These are phyloP conservation scores for Butastur rufipennis DNA, from an alignment of 2,113 vertebrate genomes.

Conservation along the genomic window DNA sequence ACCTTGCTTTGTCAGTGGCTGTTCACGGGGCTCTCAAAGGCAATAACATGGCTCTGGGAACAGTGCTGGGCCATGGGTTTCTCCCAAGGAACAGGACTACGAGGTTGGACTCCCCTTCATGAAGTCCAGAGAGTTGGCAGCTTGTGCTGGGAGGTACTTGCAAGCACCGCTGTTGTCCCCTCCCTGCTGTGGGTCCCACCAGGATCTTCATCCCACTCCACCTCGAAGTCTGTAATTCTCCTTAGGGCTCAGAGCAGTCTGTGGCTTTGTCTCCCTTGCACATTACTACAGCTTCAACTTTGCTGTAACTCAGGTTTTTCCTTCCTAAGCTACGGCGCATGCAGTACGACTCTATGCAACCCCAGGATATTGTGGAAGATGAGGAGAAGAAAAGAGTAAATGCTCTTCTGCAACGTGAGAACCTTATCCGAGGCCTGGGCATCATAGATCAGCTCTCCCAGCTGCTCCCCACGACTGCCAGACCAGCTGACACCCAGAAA, in stretches of 20 bases:
- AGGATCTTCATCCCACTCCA: neutral
- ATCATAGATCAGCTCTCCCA: constrained; percentile 58
- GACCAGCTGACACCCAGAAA: neutral
- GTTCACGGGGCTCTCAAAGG: neutral
- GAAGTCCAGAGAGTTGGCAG: neutral
- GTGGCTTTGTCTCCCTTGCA: neutral
- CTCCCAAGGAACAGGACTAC: neutral
- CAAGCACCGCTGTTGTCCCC: neutral
- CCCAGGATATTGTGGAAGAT: constrained; percentile 69
- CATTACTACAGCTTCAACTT: neutral
- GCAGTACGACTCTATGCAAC: constrained; percentile 59
- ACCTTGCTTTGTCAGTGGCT: neutral
- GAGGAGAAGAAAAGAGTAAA: constrained; percentile 71
- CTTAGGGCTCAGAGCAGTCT: neutral
- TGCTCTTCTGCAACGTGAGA: constrained; percentile 65
- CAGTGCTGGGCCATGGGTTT: neutral
- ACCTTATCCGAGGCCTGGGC: constrained; percentile 69
- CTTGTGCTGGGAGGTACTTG: neutral
- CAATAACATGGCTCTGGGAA: neutral
- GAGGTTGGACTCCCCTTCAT: neutral
- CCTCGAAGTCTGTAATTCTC: neutral
- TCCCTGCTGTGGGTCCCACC: neutral
- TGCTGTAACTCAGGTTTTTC: neutral
- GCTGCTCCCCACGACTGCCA: neutral
- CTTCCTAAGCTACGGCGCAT: neutral